Base-by-base conservation (phyloP, 2,888 invertebrate species). In the Brachynemurus nebulosus region DNA sequence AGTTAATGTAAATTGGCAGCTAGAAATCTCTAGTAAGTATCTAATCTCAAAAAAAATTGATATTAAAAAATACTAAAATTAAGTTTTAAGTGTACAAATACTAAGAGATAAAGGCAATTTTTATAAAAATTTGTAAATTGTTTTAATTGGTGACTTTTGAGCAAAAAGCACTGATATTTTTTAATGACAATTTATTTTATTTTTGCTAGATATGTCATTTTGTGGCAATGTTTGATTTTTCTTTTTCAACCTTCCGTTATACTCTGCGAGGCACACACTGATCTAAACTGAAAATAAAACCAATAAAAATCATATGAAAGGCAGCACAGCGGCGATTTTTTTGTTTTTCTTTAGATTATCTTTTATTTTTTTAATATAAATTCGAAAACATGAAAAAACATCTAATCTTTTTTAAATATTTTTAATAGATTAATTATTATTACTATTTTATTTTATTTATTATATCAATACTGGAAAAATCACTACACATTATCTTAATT, bases 271-370 rank as follows among this genome's bases (percentile, higher is more conserved):
- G 42, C 42, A 42, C 42, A 42, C 42, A 34, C 34, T 27, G 40
- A 40, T 20, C n/a, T n/a, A n/a, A n/a, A n/a, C n/a, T n/a, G n/a
- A n/a, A n/a, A n/a, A n/a, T 25, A 34, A 42, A 33, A 19, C 14
- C 34, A 34, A 42, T 16, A 14, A 7, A 27, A 42, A 23, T n/a
- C n/a, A n/a, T 25, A 42, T 42, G n/a, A 42, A 56, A 56, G 56
- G 55, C 55, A 55, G 54, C 55, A 54, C 54, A 55, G 56, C 55
- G 56, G 56, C 54, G 51, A 52, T 56, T 27, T 11, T 30, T 30
- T 30, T 30, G n/a, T 14, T 11, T 30, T 30, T 27, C 9, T 27
- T n/a, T 27, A 27, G 12, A n/a, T 27, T 27, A n/a, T 27, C 12
- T n/a, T 7, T 9, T 6, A 23, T 23, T 23, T 7, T 9, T 7